A percentile compares a stretch with the other conserved stretches of the same genome.
Evolutionary conservation across 1,140 invertebrate species (phyloP).

Genomic region (Steinernema khuongi): DNA sequence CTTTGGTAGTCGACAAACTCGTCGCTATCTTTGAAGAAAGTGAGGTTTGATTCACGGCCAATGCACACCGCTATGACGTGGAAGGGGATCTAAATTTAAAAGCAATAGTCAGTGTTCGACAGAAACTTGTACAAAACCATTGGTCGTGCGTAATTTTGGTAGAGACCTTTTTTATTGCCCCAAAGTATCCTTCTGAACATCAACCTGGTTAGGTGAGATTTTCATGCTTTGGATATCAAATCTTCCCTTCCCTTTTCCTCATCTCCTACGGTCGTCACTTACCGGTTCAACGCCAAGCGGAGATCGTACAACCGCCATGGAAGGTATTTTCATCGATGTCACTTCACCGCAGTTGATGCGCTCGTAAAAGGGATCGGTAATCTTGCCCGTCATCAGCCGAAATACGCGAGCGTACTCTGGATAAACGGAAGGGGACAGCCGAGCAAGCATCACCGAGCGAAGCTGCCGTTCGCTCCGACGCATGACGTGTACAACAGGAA

Average conservation of each 20-base stretch:
- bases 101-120: no score
- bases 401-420: slow-evolving; percentile 51
- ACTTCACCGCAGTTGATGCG: slow-evolving; percentile 27
- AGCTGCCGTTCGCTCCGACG: slow-evolving; percentile 48
- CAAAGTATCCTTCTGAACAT: no score
- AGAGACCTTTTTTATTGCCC: no score
- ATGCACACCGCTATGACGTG: slow-evolving; percentile 44
- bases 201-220: no score
- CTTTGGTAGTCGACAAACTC: slow-evolving; percentile 30
- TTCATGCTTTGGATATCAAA: no score
- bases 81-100: slow-evolving; percentile 29
- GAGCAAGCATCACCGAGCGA: slow-evolving; percentile 45
- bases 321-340: slow-evolving; percentile 15
- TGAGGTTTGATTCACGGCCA: slow-evolving; percentile 41
- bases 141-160: no score
- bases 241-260: no score
- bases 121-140: no score
- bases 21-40: not conserved
- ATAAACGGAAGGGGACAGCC: slow-evolving; percentile 50
- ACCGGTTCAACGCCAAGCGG: slow-evolving; percentile 5
- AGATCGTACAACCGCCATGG: not conserved
- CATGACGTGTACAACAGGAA: slow-evolving; percentile 51
- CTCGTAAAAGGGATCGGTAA: slow-evolving; percentile 35
- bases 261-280: no score
- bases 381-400: slow-evolving; percentile 45